Evolutionary conservation across 2,113 vertebrate species (phyloP), one percentile per base, ranked within the genome.

Genomic region (Ranitomeya imitator): DNA sequence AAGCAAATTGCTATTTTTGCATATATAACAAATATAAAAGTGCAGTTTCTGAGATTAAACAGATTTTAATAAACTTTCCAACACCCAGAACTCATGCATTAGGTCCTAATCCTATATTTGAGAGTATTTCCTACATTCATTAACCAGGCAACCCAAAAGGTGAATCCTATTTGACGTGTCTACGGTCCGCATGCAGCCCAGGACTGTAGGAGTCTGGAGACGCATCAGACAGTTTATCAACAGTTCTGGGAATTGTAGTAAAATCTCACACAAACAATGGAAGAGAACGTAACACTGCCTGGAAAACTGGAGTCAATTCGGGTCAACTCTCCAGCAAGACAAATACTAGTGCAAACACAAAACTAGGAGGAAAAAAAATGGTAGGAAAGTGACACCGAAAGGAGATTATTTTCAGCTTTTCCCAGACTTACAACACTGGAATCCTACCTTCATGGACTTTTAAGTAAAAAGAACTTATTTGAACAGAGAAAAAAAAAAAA

Each of bases 281-380:
- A 80, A 31, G 15, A 60, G 78, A 57, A 59, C n/a, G 55, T 60
- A 59, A 60, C 52, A 12, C 54, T 15, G 54, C 55, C 54, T 26
- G 78, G 52, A 79, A 79, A 26, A 57, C 5, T 11, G 11, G 52
- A 57, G 78, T 59, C 78, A 60, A 26, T 18, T 60, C 78, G 23
- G 78, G 78, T 59, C 78, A 80, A 16, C n/a, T 16, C 78, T 52
- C 18, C 54, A 23, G 55, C 78, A 80, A 80, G 23, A 80, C 54
- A 80, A 57, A 76, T 52, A 76, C 73, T 52, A 21, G 45, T 11
- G 71, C 23, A 16, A 78, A 55, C 55, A 78, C 37, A 78, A 77
- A 31, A 21, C n/a, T 13, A 0, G 65, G 9, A 15, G 7, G 9
- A n/a, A 11, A 67, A 63, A 71, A 71, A 71, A 14, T 4, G 4